Evolutionary conservation across 1,140 invertebrate genomes (phyloP), one percentile per base, ranked within the genome.

Genomic region (Pomacea maculata): DNA sequence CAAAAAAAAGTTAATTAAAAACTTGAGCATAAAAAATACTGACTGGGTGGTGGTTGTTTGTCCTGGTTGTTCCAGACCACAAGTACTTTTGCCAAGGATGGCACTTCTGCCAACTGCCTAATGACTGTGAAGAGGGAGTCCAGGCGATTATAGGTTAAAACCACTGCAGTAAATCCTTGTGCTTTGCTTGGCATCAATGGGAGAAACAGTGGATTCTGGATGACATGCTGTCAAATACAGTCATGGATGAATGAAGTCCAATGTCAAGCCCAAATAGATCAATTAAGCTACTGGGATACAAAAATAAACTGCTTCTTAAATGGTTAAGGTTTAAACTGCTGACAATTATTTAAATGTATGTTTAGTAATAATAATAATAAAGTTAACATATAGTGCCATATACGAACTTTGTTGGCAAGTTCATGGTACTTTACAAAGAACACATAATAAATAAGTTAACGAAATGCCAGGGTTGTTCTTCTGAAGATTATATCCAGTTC

Each of bases 61-160:
- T 94, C 94, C 6, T 96, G 95, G 73, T 97, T 98, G 91, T 99
- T 99, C 98, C 98, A 99, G 0, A 99, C 96, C 0, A 99, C 97
- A 2, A 99, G 93, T 9, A 99, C 97, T 93, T 99, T 98, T 89
- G 99, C 97, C 68, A 99, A 93, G 92, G 99, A 98, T 0, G 98
- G 98, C 54, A 99, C 92, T 1, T 97, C 96, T 83, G 97, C 94
- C 1, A 99, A 92, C 75, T 89, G 88, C 86, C 95, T 95, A 64
- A 99, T 92, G 1, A 97, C 97, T 87, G 97, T 96, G 83, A 97
- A 95, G 11, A 99, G 93, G 15, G 99, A 96, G 88, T 93, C 90
- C 95, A 99, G 97, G 68, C 98, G 92, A 91, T 99, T 97, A 87
- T 99, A 99, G 0, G 98, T 99, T 34, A 99, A 92, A 87, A 99